Conservation (phyloP, 2,113 vertebrate species). For the Spermophilus dauricus region DNA sequence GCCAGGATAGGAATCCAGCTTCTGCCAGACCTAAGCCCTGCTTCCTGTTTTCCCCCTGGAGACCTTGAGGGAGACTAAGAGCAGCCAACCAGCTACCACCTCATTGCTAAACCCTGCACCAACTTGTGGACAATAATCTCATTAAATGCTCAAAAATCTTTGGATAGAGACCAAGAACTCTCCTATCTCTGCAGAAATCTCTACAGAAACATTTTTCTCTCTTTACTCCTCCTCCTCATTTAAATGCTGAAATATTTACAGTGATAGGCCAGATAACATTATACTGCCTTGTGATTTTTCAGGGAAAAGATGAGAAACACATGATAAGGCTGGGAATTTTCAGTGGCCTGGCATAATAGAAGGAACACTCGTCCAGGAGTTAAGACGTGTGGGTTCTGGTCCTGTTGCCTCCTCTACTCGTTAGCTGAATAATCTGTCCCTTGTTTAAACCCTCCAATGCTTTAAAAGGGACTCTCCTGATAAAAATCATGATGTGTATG, state of each 20-base stretch:
- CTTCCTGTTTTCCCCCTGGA: conserved; percentile 53
- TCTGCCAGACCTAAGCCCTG: not conserved
- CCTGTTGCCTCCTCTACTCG: not conserved
- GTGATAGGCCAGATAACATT: conserved; percentile 47
- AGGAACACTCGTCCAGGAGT: not conserved
- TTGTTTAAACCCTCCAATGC: not conserved
- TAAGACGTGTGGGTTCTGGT: not conserved
- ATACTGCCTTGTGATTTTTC: conserved; percentile 44
- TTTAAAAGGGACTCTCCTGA: not conserved
- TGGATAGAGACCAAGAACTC: conserved; percentile 45
- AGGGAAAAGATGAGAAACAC: conserved; percentile 27
- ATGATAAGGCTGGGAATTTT: conserved; percentile 46
- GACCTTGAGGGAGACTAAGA: not conserved
- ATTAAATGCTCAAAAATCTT: conserved; percentile 63
- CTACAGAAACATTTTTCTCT: conserved; percentile 45
- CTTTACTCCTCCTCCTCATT: conserved; percentile 56
- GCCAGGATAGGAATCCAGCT: not conserved
- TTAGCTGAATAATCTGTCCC: not conserved
- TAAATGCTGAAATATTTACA: conserved; percentile 63
- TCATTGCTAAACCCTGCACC: conserved; percentile 11
- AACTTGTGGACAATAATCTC: conserved; percentile 60
- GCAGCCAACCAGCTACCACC: not conserved
- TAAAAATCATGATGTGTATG: not conserved
- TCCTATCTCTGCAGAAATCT: conserved; percentile 64
- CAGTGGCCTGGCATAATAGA: not conserved